Conservation (phyloP, 2,888 invertebrate genomes). For the Alviniconcha strummeri region DNA sequence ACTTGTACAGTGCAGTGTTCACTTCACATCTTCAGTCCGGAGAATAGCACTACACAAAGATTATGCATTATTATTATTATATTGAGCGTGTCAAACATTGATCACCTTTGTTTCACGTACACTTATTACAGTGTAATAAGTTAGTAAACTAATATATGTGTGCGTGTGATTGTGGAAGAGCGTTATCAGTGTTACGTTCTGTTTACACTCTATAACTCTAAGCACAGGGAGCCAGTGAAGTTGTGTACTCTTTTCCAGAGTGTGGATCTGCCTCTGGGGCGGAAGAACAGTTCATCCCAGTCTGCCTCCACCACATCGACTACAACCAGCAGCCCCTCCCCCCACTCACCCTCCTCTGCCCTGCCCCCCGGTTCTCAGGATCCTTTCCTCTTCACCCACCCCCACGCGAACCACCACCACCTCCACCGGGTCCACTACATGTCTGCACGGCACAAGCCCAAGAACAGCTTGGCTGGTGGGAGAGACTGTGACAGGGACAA, state of each 20-base stretch:
- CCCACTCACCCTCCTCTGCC: slow-evolving; percentile 62
- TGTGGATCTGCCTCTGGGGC: slow-evolving; percentile 87
- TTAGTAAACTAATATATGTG: too few relatives aligned
- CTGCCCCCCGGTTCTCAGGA: slow-evolving; percentile 46
- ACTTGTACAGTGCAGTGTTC: too few relatives aligned
- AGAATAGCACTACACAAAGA: too few relatives aligned
- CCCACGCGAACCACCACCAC: slow-evolving; percentile 70
- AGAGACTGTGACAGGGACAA: slow-evolving; percentile 5
- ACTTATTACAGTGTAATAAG: too few relatives aligned
- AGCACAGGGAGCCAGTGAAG: too few relatives aligned
- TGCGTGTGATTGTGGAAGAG: too few relatives aligned
- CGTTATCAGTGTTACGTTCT: too few relatives aligned
- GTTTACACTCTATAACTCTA: too few relatives aligned
- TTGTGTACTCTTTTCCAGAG: slow-evolving; percentile 78
- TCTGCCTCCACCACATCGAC: slow-evolving; percentile 72
- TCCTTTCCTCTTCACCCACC: slow-evolving; percentile 56
- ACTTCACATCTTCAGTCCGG: too few relatives aligned
- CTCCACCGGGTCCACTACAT: slow-evolving; percentile 80
- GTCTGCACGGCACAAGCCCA: slow-evolving; percentile 57
- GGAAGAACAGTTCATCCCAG: slow-evolving; percentile 76
- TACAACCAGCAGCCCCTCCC: slow-evolving; percentile 68
- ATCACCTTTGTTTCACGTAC: too few relatives aligned
- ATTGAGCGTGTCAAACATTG: too few relatives aligned
- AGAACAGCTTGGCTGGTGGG: not conserved
- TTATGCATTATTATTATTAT: too few relatives aligned